Conservation (phyloP, 1,140 invertebrate genomes). For the Archivesica marissinica region DNA sequence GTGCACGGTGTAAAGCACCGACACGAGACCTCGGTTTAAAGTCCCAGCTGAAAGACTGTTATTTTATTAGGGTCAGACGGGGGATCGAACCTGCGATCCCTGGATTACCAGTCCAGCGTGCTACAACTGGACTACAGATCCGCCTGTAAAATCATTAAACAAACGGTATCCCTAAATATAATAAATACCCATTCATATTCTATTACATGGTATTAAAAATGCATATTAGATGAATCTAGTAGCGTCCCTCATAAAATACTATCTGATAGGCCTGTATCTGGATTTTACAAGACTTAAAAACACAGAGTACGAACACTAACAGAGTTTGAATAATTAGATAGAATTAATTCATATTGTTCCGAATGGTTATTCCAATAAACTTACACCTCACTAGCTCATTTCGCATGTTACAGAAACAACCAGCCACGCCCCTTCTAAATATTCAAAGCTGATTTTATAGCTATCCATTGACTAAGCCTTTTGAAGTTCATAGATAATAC, state of each 20-base stretch:
- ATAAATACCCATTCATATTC: constrained; percentile 13
- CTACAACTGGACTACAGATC: too few species aligned
- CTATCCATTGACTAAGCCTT: constrained; percentile 26
- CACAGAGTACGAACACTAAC: neutral
- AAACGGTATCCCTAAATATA: neutral
- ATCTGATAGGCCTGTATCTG: constrained; percentile 23
- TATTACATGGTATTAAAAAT: neutral
- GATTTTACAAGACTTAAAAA: constrained; percentile 6
- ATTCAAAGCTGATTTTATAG: constrained; percentile 38
- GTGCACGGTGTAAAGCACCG: too few species aligned
- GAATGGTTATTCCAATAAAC: constrained; percentile 17
- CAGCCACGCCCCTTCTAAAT: constrained; percentile 28
- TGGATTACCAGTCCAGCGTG: too few species aligned
- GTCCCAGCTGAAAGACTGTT: too few species aligned
- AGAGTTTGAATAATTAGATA: neutral
- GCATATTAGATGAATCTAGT: neutral
- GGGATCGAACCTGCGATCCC: too few species aligned
- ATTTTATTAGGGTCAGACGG: too few species aligned
- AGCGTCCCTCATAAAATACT: neutral
- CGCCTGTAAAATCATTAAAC: too few species aligned
- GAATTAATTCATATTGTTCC: constrained; percentile 30
- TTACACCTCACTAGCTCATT: constrained; percentile 14
- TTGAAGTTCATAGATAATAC: constrained; percentile 59
- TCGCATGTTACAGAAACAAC: constrained; percentile 10
- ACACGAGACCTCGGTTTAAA: too few species aligned